These are phyloP conservation scores for Theocolax elegans DNA, from an alignment of 1,140 invertebrate genomes.

Conservation along the genomic window DNA sequence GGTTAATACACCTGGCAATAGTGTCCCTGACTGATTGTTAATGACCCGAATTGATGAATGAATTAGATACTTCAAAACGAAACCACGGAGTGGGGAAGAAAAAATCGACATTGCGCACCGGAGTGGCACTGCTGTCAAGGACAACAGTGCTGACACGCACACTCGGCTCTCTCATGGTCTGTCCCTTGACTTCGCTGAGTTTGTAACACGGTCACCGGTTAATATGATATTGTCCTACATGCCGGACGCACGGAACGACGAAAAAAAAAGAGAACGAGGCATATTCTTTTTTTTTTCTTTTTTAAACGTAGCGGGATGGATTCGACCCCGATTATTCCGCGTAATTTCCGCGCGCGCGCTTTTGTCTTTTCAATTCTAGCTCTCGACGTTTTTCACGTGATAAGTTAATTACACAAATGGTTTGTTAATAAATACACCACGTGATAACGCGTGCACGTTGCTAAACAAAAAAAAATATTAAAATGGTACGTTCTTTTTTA, in stretches of 20 bases:
- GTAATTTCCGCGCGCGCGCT: slow-evolving; percentile 27
- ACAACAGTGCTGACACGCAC: slow-evolving; percentile 32
- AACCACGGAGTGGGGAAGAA: slow-evolving; percentile 38
- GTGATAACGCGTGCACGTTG: too few relatives aligned
- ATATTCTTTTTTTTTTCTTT: slow-evolving; percentile 12
- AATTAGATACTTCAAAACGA: slow-evolving; percentile 49
- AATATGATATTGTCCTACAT: slow-evolving; percentile 42
- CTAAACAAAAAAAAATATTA: too few relatives aligned
- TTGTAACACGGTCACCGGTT: slow-evolving; percentile 39
- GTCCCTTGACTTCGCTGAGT: slow-evolving; percentile 41
- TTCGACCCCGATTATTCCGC: slow-evolving; percentile 32
- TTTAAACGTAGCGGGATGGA: slow-evolving; percentile 9
- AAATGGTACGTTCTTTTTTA: too few relatives aligned
- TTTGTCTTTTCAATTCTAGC: slow-evolving; percentile 2
- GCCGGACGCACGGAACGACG: slow-evolving; percentile 26
- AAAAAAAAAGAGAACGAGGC: slow-evolving; percentile 1
- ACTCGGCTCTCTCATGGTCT: slow-evolving; percentile 39
- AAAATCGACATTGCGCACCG: slow-evolving; percentile 53
- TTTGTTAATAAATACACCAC: too few relatives aligned
- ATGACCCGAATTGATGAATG: slow-evolving; percentile 54
- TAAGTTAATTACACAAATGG: too few relatives aligned
- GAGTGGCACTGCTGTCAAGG: slow-evolving; percentile 49
- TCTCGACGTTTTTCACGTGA: neutral
- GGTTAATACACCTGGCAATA: neutral
- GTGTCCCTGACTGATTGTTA: slow-evolving; percentile 55